A percentile compares a stretch with the other conserved stretches of the same genome.
These are phyloP conservation scores for Marmota flaviventris DNA, from an alignment of 2,113 vertebrate species.

Conservation along the genomic window DNA sequence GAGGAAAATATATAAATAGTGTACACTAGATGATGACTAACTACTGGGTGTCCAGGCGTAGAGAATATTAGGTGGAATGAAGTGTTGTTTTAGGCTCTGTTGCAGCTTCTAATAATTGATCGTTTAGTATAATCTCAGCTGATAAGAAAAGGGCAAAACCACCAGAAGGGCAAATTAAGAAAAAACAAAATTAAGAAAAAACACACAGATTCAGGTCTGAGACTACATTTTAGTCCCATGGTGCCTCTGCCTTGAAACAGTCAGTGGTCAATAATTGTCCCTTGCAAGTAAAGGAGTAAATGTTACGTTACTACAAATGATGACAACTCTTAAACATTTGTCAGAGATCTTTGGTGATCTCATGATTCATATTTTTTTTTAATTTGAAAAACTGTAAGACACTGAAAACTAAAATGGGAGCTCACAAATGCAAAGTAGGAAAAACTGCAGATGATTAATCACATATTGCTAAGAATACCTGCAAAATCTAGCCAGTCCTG, in stretches of 20 bases:
- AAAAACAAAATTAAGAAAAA: not conserved
- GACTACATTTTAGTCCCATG: too few relatives aligned
- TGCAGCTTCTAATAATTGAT: conserved; percentile 48
- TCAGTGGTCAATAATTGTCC: not conserved
- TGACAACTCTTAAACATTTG: not conserved
- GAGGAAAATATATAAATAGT: conserved; percentile 72
- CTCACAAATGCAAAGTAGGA: not conserved
- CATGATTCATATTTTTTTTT: not conserved
- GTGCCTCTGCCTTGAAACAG: not conserved
- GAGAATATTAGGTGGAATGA: conserved; percentile 18
- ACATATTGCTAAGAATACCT: not conserved
- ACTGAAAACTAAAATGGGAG: not conserved
- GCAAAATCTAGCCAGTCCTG: not conserved
- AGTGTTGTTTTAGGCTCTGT: conserved; percentile 35
- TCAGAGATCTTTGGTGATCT: not conserved
- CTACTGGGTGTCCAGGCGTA: not conserved
- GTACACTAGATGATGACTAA: not conserved
- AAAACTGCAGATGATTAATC: not conserved
- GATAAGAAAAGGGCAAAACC: conserved; percentile 16
- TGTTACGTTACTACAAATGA: not conserved
- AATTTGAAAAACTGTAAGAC: not conserved
- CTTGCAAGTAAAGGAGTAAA: not conserved
- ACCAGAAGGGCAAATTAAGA: not conserved
- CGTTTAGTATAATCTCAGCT: conserved; percentile 42
- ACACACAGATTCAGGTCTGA: not conserved